Evolutionary conservation across 1,140 invertebrate species (phyloP).

Genomic region (Dinothrombium tinctorium): DNA sequence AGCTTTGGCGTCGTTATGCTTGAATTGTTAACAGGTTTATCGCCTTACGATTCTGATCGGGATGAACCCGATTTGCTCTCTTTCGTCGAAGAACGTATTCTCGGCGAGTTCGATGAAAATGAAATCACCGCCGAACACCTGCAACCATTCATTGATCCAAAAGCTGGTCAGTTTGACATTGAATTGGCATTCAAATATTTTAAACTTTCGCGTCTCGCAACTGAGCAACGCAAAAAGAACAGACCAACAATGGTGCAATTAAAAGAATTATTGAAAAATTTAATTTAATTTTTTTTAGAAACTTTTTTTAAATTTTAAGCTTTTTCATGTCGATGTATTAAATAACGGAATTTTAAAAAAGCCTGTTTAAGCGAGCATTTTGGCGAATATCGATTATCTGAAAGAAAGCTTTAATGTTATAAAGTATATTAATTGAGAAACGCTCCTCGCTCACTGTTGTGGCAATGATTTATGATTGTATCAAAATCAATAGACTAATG

Average conservation of each 20-base stretch:
- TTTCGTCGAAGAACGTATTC: conserved; percentile 3
- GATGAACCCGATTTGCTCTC: conserved; percentile 25
- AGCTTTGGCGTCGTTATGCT: conserved; percentile 49
- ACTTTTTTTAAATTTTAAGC: background rate
- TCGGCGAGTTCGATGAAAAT: conserved; percentile 3
- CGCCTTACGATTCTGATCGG: conserved; percentile 29
- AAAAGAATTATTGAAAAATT: background rate
- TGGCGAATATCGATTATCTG: too few species aligned
- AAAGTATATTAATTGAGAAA: too few species aligned
- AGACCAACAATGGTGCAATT: conserved; percentile 16
- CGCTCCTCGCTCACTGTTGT: too few species aligned
- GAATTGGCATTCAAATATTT: conserved; percentile 12
- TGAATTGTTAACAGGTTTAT: conserved; percentile 38
- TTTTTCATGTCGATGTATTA: too few species aligned
- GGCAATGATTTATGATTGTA: too few species aligned
- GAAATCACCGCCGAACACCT: background rate
- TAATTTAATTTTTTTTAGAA: background rate
- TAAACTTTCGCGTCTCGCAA: conserved; percentile 14
- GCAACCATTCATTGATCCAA: conserved; percentile 1
- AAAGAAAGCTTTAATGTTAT: too few species aligned
- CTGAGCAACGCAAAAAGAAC: conserved; percentile 15
- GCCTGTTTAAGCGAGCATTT: too few species aligned
- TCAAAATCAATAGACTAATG: too few species aligned
- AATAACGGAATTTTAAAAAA: too few species aligned
- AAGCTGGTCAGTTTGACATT: conserved; percentile 13